Evolutionary conservation across 2,797 vertebrate species (phyloP), one percentile per base, ranked within the genome.

Genomic region (Trachurus trachurus): DNA sequence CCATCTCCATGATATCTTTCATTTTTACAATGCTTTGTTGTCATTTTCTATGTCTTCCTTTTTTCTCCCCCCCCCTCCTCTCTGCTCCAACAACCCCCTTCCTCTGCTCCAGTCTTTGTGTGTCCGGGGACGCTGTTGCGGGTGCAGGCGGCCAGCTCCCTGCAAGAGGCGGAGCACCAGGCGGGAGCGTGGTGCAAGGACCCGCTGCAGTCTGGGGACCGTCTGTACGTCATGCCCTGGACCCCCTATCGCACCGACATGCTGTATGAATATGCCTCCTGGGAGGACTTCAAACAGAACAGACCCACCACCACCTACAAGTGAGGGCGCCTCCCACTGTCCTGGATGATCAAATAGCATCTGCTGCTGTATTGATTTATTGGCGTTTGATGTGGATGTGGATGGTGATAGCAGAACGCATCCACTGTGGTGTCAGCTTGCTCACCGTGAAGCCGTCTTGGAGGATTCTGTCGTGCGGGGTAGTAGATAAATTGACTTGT

Each of bases 181-280:
- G 96, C 97, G 0, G 98, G 98, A 26, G 97, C 97, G 0, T 99
- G 98, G 98, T 99, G 98, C 85, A 98, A 97, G 89, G 98, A 99
- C 92, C 98, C 98, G 0, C 95, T 99, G 63, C 98, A 99, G 88
- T 96, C 97, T 0, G 97, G 97, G 8, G 98, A 99, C 84, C 96
- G 98, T 4, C 96, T 99, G 49, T 99, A 99, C 50, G 96, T 98
- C 80, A 97, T 99, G 96, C 97, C 98, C 10, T 99, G 98, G 98
- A 96, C 97, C 9, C 98, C 97, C 29, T 98, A 98, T 88, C 96
- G 98, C 84, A 98, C 98, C 0, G 98, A 99, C 94, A 97, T 97
- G 45, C 93, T 99, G 84, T 97, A 96, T 1, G 98, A 99, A 80
- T 98, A 98, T 19, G 96, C 97, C 0, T 97, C 97, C 0, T 98